These are phyloP conservation scores for Spodoptera litura DNA, from an alignment of 1,140 invertebrate species.

Conservation along the genomic window DNA sequence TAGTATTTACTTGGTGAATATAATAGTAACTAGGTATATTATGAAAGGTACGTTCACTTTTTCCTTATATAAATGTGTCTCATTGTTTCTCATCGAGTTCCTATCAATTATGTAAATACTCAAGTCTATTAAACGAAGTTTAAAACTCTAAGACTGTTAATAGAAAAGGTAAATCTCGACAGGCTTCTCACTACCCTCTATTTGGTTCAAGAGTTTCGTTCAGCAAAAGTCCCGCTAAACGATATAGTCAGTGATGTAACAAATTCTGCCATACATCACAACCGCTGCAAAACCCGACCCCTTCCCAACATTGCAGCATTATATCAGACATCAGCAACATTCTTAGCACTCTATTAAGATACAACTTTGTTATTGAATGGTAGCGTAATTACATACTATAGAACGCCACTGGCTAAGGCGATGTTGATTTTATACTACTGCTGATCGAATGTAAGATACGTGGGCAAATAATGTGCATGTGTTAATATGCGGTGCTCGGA, in stretches of 20 bases:
- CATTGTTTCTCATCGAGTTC: too few relatives aligned
- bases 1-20: too few relatives aligned
- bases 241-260: not conserved
- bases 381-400: constrained; percentile 67
- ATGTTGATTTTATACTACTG: constrained; percentile 62
- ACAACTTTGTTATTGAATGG: constrained; percentile 69
- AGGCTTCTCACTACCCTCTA: not conserved
- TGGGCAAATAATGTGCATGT: constrained; percentile 64
- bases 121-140: too few relatives aligned
- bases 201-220: too few relatives aligned
- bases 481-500: constrained; percentile 58
- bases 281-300: not conserved
- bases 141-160: too few relatives aligned
- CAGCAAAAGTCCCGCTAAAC: not conserved
- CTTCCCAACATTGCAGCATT: constrained; percentile 34
- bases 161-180: too few relatives aligned
- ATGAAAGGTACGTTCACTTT: too few relatives aligned
- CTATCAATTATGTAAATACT: too few relatives aligned
- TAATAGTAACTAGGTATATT: too few relatives aligned
- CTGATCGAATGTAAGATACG: constrained; percentile 67
- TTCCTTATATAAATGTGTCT: too few relatives aligned
- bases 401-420: constrained; percentile 67
- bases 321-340: constrained; percentile 53
- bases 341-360: constrained; percentile 80
- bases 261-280: constrained; percentile 21